These are phyloP conservation scores for Passer montanus DNA, from an alignment of 2,113 vertebrate genomes.

Conservation along the genomic window DNA sequence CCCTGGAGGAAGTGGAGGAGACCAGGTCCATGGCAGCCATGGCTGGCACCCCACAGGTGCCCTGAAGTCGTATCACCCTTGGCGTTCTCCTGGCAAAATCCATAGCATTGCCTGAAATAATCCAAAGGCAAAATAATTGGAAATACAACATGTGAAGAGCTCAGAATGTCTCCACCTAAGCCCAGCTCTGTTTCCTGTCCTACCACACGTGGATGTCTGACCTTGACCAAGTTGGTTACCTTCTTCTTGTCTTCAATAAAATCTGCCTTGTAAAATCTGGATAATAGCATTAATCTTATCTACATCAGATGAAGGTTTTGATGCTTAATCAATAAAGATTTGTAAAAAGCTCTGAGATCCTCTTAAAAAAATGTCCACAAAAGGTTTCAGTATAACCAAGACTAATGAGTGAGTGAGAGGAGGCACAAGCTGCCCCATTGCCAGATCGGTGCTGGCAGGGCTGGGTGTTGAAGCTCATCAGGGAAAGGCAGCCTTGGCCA, in stretches of 20 bases:
- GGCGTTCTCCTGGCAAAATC: neutral
- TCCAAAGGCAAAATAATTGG: neutral
- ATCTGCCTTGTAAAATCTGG: conserved; percentile 35
- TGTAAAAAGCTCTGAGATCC: conserved; percentile 15
- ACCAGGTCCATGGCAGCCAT: accelerated
- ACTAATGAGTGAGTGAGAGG: neutral
- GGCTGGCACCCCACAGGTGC: neutral
- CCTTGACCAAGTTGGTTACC: conserved; percentile 28
- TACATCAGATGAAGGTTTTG: conserved; percentile 46
- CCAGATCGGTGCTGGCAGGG: neutral
- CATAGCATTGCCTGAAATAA: neutral
- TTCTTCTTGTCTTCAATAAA: conserved; percentile 27
- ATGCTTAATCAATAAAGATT: conserved; percentile 60
- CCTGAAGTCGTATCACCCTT: neutral
- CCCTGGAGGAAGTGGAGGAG: accelerated
- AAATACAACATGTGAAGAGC: neutral
- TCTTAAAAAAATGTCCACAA: neutral
- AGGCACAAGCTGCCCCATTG: neutral
- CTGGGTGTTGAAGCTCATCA: neutral
- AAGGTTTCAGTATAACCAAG: neutral
- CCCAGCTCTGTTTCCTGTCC: neutral
- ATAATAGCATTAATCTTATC: conserved; percentile 51
- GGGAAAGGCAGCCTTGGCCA: neutral
- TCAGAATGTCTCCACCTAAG: neutral
- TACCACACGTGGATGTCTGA: neutral